Evolutionary conservation across 1,140 invertebrate species (phyloP), one percentile per base, ranked within the genome.

Genomic region (Copidosoma floridanum): DNA sequence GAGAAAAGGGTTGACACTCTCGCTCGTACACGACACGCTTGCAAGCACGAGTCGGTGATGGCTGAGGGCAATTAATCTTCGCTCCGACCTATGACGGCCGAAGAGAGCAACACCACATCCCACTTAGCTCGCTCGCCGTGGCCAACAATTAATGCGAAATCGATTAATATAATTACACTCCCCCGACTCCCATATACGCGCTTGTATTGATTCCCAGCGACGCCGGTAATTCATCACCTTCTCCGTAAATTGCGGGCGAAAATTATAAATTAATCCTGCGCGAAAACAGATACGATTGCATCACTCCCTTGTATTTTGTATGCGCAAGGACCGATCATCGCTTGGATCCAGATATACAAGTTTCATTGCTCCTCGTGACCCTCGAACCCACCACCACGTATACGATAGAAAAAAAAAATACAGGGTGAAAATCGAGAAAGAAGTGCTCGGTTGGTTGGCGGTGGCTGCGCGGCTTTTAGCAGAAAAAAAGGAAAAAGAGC

Each of bases 391-490:
- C n/a, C n/a, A n/a, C n/a, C n/a, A n/a, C n/a, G n/a, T n/a, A n/a
- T n/a, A n/a, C n/a, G n/a, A n/a, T n/a, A n/a, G n/a, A n/a, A n/a
- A n/a, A n/a, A n/a, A n/a, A n/a, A n/a, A n/a, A n/a, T n/a, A n/a
- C n/a, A n/a, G n/a, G n/a, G n/a, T n/a, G n/a, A n/a, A n/a, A n/a
- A n/a, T n/a, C n/a, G n/a, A n/a, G n/a, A n/a, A n/a, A n/a, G n/a
- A n/a, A n/a, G n/a, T n/a, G n/a, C n/a, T n/a, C 69, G 77, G 76
- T 78, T 78, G 78, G 78, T 78, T 77, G 77, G 64, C 56, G 65
- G 68, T 24, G 44, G n/a, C 12, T 14, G 44, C 20, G 47, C 21
- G 50, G 77, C 78, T 80, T 79, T 79, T 80, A 79, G n/a, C n/a
- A n/a, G n/a, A n/a, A n/a, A n/a, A n/a, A n/a, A n/a, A n/a, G n/a